phyloP scores from a whole-genome alignment of 2,113 vertebrate species.

The Strix uralensis region DNA sequence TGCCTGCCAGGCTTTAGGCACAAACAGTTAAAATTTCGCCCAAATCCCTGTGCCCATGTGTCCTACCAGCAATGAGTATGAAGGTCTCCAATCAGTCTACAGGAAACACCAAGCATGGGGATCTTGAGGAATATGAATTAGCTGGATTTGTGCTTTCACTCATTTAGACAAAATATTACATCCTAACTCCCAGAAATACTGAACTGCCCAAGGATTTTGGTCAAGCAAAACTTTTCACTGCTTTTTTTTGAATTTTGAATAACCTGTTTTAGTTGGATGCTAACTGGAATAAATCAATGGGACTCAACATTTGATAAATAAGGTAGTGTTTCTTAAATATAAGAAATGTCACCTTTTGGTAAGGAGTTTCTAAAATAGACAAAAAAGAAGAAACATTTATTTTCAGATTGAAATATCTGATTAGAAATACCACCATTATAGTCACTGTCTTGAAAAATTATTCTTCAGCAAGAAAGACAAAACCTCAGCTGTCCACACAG shows the following conservation, averaged over 20 bases:
- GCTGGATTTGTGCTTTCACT: background rate
- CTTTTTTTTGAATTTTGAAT: background rate
- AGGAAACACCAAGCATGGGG: background rate
- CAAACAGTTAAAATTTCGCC: background rate
- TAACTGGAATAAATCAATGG: background rate
- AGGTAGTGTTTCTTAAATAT: background rate
- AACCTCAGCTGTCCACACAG: background rate
- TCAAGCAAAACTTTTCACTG: background rate
- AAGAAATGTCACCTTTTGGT: background rate
- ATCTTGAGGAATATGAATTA: background rate
- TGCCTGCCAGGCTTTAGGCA: background rate
- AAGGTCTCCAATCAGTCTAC: background rate
- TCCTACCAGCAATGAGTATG: background rate
- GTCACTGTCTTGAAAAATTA: background rate
- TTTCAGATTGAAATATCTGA: background rate
- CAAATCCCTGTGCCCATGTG: rapidly evolving
- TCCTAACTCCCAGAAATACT: background rate
- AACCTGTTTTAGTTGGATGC: background rate
- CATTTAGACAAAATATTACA: background rate
- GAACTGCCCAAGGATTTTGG: background rate
- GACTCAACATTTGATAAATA: background rate
- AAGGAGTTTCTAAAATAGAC: background rate
- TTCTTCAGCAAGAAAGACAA: background rate
- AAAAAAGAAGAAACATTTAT: rapidly evolving
- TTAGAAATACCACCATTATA: background rate